Evolutionary conservation across 1,140 invertebrate genomes (phyloP).

Genomic region (Drosophila orena): DNA sequence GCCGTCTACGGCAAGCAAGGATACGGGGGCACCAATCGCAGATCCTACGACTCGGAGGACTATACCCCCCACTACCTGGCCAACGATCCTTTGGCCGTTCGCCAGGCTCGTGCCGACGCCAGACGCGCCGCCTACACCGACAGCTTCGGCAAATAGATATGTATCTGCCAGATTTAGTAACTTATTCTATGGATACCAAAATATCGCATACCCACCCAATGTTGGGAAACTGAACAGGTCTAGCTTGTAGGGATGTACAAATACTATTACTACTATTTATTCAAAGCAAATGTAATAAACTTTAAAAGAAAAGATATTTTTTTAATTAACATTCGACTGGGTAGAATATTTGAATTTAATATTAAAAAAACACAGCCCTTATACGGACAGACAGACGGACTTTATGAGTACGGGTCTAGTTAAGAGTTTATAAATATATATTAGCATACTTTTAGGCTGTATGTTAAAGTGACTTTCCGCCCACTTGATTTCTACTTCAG

Average conservation of each 20-base stretch:
- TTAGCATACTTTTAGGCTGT: conserved; percentile 41
- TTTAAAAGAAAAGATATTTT: background rate
- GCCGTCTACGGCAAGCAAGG: conserved; percentile 51
- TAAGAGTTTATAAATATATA: too few relatives aligned
- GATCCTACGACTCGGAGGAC: conserved; percentile 39
- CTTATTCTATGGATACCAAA: background rate
- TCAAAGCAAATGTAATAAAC: conserved; percentile 15
- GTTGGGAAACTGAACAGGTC: conserved; percentile 38
- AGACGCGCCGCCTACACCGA: conserved; percentile 62
- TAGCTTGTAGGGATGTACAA: conserved; percentile 25
- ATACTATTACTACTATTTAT: conserved; percentile 39
- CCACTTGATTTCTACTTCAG: conserved; percentile 28
- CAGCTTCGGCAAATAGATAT: conserved; percentile 56
- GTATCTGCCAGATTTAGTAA: too few relatives aligned
- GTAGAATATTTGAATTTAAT: too few relatives aligned
- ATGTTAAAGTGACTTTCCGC: background rate
- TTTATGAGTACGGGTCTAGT: too few relatives aligned
- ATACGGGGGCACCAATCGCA: conserved; percentile 31
- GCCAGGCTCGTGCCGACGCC: conserved; percentile 52
- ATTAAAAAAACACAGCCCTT: too few relatives aligned
- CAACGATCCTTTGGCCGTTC: conserved; percentile 43
- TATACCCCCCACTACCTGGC: conserved; percentile 15
- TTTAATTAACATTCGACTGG: too few relatives aligned
- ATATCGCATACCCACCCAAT: background rate
- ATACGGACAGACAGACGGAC: too few relatives aligned